Conservation (phyloP, 1,140 invertebrate species). For the Danaus plexippus region DNA sequence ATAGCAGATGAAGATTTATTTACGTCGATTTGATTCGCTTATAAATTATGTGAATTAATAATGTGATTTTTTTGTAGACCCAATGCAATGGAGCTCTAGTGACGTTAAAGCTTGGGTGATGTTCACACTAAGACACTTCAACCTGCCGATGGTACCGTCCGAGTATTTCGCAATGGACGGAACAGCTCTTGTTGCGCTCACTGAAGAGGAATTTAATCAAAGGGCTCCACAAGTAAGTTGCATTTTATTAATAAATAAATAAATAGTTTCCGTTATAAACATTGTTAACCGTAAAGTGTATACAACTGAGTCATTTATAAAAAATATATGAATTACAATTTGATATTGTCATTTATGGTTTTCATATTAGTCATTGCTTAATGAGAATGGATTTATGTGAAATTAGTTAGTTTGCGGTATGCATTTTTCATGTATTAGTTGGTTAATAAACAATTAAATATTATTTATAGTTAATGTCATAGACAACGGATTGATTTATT, state of each 20-base stretch:
- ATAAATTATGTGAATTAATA: too few species aligned
- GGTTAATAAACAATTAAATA: too few species aligned
- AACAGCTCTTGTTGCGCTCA: slow-evolving; percentile 79
- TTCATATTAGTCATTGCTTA: neutral
- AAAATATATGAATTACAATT: slow-evolving; percentile 3
- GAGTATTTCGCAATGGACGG: slow-evolving; percentile 88
- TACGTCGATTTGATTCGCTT: too few species aligned
- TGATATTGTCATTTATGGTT: too few species aligned
- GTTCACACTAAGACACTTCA: slow-evolving; percentile 86
- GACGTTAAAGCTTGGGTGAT: slow-evolving; percentile 91
- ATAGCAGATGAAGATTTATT: too few species aligned
- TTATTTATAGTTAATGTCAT: too few species aligned
- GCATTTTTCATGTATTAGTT: too few species aligned
- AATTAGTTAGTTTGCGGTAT: too few species aligned
- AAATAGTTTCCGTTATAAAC: slow-evolving; percentile 3
- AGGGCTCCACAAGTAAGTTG: slow-evolving; percentile 81
- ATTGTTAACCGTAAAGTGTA: too few species aligned
- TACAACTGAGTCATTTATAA: slow-evolving; percentile 8
- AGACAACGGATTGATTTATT: too few species aligned
- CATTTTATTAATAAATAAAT: neutral
- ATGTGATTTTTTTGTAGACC: slow-evolving; percentile 77
- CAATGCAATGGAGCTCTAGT: slow-evolving; percentile 84
- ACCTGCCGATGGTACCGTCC: slow-evolving; percentile 77
- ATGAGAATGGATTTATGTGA: too few species aligned
- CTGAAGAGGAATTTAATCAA: slow-evolving; percentile 88